Conservation (phyloP, 2,113 vertebrate species). For the Protomyctophum bolini region DNA sequence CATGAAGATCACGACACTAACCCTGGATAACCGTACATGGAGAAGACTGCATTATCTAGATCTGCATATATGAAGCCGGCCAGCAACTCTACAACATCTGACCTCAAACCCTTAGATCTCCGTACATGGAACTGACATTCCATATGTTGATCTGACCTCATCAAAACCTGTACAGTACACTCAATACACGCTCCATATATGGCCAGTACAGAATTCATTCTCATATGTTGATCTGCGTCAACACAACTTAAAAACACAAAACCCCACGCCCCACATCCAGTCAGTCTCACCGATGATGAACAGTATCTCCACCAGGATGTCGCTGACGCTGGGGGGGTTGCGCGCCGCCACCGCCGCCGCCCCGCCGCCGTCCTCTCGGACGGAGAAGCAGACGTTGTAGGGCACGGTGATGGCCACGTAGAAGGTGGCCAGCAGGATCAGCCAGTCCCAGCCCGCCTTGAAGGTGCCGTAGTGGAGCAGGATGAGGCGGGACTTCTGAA, state of each 20-base stretch:
- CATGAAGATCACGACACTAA: no score
- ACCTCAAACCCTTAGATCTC: no score
- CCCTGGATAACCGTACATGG: no score
- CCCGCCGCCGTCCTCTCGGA: constrained; percentile 71
- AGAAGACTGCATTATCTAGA: no score
- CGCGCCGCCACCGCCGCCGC: constrained; percentile 58
- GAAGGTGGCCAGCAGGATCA: constrained; percentile 84
- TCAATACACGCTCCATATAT: no score
- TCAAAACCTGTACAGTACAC: no score
- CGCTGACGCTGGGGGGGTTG: constrained; percentile 81
- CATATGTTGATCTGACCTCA: no score
- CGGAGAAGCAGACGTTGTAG: constrained; percentile 84
- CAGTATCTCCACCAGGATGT: constrained; percentile 86
- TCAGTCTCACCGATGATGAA: constrained; percentile 80
- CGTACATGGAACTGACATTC: no score
- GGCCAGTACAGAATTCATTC: no score
- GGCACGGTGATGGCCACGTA: constrained; percentile 85
- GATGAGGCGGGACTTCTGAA: constrained; percentile 84
- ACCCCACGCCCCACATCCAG: background rate
- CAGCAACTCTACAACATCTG: no score
- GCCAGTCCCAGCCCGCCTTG: constrained; percentile 86
- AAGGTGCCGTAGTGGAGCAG: constrained; percentile 87
- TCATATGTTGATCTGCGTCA: no score
- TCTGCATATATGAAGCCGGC: no score
- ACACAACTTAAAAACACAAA: background rate